Evolutionary conservation across 2,888 invertebrate species (phyloP), one percentile per base, ranked within the genome.

Genomic region (Leptogaster cylindrica): DNA sequence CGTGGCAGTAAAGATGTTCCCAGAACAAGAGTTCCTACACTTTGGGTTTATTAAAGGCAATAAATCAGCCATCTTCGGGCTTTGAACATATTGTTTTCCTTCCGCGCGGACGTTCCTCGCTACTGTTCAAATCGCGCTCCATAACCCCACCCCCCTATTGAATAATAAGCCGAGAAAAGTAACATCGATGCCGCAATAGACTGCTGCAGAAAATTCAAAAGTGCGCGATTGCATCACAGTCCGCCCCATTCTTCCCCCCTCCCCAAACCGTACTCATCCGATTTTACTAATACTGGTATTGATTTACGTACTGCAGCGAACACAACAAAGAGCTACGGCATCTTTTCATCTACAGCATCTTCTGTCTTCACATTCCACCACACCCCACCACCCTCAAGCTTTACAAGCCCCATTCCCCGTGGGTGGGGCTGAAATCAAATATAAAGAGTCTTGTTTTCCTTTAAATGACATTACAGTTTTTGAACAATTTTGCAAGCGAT

Each of bases 1-100:
- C 50, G 36, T 44, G 18, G 68, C 64, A 52, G 64, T 52, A 68
- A 64, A 68, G 68, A 68, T 64, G 64, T 66, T 66, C 52, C 50
- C 44, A 64, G 50, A 64, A 50, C 68, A 61, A 50, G 68, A 50
- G 51, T 64, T 68, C 68, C 52, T 65, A 65, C 52, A 64, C 68
- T 65, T 65, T 33, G 66, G 58, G 50, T 66, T 51, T 68, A 66
- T 68, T 68, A 66, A 68, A 58, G 61, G 58, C 66, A 46, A 68
- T 68, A 68, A 68, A 68, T 68, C 68, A 68, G 50, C 27, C 20
- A 27, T 16, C 23, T 8, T 28, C 20, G 20, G 39, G 25, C 33
- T 61, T 12, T n/a, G n/a, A 44, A 27, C 61, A 61, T 61, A 61
- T 61, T 61, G 61, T 61, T 55, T 31, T 44, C 14, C 20, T 28